Conservation (phyloP, 2,888 invertebrate genomes). For the Cephonodes hylas region DNA sequence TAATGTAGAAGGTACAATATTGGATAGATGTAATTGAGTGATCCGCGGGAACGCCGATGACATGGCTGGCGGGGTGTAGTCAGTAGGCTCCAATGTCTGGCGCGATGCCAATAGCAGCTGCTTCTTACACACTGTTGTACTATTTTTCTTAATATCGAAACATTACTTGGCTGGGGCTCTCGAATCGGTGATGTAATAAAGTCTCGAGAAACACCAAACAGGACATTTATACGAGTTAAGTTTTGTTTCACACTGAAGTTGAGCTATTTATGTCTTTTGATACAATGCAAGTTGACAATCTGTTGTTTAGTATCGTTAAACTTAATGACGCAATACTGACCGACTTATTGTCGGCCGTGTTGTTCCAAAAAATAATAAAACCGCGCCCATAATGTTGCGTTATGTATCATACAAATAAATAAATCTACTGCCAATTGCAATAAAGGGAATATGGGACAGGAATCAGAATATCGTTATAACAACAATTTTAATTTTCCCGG, state of each 20-base stretch:
- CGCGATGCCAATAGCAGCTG: conserved; percentile 46
- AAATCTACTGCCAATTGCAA: neutral
- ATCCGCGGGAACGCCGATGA: conserved; percentile 18
- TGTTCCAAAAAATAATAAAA: neutral
- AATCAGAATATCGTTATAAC: neutral
- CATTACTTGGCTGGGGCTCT: conserved; percentile 43
- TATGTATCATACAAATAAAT: neutral
- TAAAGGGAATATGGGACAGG: neutral
- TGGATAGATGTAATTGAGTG: conserved; percentile 17
- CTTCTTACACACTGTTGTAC: conserved; percentile 41
- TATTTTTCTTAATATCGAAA: conserved; percentile 39
- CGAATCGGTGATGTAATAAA: conserved; percentile 29
- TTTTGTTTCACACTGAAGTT: conserved; percentile 1
- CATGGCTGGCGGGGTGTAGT: conserved; percentile 19
- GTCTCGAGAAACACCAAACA: conserved; percentile 18
- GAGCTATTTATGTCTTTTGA: neutral
- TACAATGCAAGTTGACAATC: neutral
- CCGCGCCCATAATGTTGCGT: neutral
- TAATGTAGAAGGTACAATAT: neutral
- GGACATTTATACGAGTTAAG: conserved; percentile 8
- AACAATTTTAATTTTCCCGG: neutral
- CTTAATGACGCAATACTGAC: neutral
- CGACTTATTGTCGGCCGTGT: neutral
- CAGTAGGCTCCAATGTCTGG: conserved; percentile 39
- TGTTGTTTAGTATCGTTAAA: neutral